Evolutionary conservation across 2,888 invertebrate genomes (phyloP), one percentile per base, ranked within the genome.

Genomic region (Pecten maximus): DNA sequence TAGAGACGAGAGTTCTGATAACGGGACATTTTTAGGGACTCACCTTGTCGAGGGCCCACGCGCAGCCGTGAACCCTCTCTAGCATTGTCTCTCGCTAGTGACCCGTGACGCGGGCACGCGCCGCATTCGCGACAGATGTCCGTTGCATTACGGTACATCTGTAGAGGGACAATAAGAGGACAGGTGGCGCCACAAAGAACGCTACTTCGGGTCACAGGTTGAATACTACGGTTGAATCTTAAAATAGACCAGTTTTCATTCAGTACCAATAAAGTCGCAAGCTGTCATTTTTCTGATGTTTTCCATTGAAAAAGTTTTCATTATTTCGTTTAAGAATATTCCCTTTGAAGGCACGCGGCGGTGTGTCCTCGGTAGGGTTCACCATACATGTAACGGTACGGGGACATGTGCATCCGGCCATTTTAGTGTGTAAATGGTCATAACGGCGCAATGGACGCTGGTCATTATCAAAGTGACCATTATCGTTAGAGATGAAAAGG

Each of bases 41-140:
- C 28, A 54, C 54, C 54, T 54, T 54, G 16, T 54, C 54, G 54
- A 15, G 4, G 74, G 74, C 28, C 74, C 74, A 74, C 74, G 74
- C 28, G 74, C 74, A 74, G 74, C 35, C 74, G 74, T 74, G 74
- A 74, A 6, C 74, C 35, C 6, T 15, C 28, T 8, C 35, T 23
- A 35, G 35, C 35, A 74, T 74, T 74, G 74, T 74, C 74, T 74
- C 74, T 28, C 74, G 35, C 74, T 74, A 35, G 0, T 74, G 74
- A 74, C 74, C 74, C 74, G 74, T 74, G 74, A 74, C 74, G 74
- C 74, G 35, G 50, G 89, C 89, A 91, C 91, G 91, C 89, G 91
- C 89, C 88, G 91, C 28, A 48, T 89, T 87, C 87, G 91, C 89
- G 89, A 87, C 91, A 91, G 89, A 60, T 91, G 91, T 60, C 89